Evolutionary conservation across 2,797 vertebrate genomes (phyloP).

Genomic region (Xerus rutilus): DNA sequence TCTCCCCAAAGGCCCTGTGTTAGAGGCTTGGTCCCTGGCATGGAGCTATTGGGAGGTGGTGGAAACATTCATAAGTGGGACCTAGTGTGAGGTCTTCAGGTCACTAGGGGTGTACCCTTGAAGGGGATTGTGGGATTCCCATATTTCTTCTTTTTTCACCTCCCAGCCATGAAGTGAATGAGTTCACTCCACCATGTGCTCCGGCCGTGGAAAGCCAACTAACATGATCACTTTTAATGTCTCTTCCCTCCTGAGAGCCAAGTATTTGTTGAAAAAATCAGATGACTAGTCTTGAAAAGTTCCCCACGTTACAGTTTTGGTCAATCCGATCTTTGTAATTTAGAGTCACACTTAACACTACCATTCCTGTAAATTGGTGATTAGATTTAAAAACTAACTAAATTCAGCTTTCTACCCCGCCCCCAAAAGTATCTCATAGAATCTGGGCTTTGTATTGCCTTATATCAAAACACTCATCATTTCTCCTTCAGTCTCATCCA

Average conservation of each 20-base stretch:
- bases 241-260: background rate
- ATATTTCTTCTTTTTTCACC: background rate
- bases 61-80: too few relatives aligned
- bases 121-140: background rate
- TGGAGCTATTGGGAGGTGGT: background rate
- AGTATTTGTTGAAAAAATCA: constrained; percentile 8
- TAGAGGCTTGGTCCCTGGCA: background rate
- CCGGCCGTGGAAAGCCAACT: background rate
- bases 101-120: background rate
- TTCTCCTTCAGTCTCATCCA: background rate
- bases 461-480: background rate
- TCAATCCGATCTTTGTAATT: background rate
- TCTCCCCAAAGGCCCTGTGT: background rate
- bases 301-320: background rate
- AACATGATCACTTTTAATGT: background rate
- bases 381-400: background rate
- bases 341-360: background rate
- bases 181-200: background rate
- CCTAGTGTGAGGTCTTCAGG: background rate
- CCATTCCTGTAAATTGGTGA: background rate
- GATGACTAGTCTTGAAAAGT: background rate
- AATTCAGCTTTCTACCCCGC: background rate
- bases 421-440: background rate
- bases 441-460: background rate
- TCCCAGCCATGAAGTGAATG: background rate